phyloP scores from a whole-genome alignment of 2,113 vertebrate species.

The Sphaerodactylus townsendi region DNA sequence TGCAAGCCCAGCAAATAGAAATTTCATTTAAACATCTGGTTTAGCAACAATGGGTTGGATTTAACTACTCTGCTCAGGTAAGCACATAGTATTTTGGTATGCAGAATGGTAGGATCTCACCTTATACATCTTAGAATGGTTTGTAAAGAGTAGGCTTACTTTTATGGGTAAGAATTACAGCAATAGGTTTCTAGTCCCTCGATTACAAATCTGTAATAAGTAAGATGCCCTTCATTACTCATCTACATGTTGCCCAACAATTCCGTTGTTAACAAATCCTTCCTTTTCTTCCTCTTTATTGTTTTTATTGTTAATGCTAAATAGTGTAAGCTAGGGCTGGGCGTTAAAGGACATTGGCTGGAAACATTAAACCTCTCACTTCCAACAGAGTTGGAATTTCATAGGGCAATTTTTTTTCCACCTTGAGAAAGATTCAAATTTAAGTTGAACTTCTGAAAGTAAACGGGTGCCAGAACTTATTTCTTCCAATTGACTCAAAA shows the following conservation, averaged over 20 bases:
- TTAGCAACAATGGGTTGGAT: background rate
- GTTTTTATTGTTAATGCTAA: background rate
- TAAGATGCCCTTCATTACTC: too few relatives aligned
- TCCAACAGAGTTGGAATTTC: too few relatives aligned
- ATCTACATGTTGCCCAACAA: background rate
- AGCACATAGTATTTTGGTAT: too few relatives aligned
- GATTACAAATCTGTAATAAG: too few relatives aligned
- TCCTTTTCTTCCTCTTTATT: background rate
- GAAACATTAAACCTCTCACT: background rate
- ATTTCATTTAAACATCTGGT: too few relatives aligned
- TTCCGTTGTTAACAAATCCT: background rate
- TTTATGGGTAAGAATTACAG: too few relatives aligned
- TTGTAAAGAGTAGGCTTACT: too few relatives aligned
- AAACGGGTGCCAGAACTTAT: background rate
- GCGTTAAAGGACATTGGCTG: too few relatives aligned
- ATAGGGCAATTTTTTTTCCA: background rate
- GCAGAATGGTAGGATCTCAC: too few relatives aligned
- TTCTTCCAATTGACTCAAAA: background rate
- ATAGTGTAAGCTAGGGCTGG: background rate
- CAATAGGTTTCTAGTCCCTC: too few relatives aligned
- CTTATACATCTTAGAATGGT: too few relatives aligned
- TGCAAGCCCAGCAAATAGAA: background rate
- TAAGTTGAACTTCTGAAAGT: background rate
- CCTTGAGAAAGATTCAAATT: background rate
- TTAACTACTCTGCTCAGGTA: too few relatives aligned